These are phyloP conservation scores for Leptopilina syphax DNA, from an alignment of 2,888 invertebrate genomes.

Conservation along the genomic window DNA sequence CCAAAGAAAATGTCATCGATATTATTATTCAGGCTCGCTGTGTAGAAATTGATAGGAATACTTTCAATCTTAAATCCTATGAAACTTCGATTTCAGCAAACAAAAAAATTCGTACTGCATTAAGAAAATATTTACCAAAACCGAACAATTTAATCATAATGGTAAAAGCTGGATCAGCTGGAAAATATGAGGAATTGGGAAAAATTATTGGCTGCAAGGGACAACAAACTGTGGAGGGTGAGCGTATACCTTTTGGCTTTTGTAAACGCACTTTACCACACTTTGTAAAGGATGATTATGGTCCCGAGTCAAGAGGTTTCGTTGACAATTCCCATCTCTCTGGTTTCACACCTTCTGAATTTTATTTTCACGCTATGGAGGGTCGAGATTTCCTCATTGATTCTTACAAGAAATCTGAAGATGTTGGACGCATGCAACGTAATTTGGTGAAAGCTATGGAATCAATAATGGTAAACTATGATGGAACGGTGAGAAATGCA, in stretches of 20 bases:
- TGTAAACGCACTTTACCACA: slow-evolving; percentile 98
- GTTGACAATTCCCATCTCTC: slow-evolving; percentile 99
- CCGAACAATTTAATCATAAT: slow-evolving; percentile 99
- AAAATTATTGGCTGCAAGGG: slow-evolving; percentile 99
- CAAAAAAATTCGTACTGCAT: no score
- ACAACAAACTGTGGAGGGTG: slow-evolving; percentile 99
- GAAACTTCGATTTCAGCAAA: no score
- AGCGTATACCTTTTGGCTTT: slow-evolving; percentile 99
- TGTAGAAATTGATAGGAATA: no score
- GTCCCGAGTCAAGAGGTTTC: slow-evolving; percentile 99
- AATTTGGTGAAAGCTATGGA: slow-evolving; percentile 99
- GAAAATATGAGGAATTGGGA: slow-evolving; percentile 79
- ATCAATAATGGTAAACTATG: slow-evolving; percentile 99
- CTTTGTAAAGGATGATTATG: slow-evolving; percentile 99
- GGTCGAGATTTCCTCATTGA: slow-evolving; percentile 99
- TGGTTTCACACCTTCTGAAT: slow-evolving; percentile 98
- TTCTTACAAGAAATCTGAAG: slow-evolving; percentile 98
- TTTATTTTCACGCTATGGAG: slow-evolving; percentile 99
- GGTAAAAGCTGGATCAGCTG: slow-evolving; percentile 99
- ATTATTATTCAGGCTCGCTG: no score
- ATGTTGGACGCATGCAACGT: slow-evolving; percentile 99
- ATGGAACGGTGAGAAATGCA: slow-evolving; percentile 98
- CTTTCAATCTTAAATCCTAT: no score
- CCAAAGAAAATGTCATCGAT: slow-evolving; percentile 95
- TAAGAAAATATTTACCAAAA: slow-evolving; percentile 90